A percentile compares a stretch with the other conserved stretches of the same genome.
phyloP scores from a whole-genome alignment of 1,140 invertebrate genomes.

The Ephestia elutella region DNA sequence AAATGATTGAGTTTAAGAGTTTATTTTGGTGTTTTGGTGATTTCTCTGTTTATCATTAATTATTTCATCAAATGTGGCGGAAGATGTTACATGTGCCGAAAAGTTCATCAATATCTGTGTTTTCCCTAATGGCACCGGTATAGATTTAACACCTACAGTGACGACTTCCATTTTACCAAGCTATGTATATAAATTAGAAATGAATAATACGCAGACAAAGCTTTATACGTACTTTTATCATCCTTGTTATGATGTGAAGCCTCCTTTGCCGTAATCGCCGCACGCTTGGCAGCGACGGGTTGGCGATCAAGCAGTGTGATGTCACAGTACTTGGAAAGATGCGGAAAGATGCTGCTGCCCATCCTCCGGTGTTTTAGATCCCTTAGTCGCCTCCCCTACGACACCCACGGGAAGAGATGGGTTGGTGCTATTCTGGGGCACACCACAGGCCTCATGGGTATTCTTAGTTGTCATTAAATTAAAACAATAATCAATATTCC shows the following conservation, averaged over 20 bases:
- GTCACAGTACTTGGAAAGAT: too few relatives aligned
- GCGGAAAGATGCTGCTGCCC: too few relatives aligned
- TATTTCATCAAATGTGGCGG: slow-evolving; percentile 18
- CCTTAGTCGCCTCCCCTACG: too few relatives aligned
- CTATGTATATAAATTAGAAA: slow-evolving; percentile 12
- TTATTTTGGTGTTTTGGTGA: slow-evolving; percentile 18
- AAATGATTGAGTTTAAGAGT: slow-evolving; percentile 11
- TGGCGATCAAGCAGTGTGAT: too few relatives aligned
- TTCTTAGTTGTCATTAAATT: too few relatives aligned
- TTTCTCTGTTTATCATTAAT: slow-evolving; percentile 15
- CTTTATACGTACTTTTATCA: slow-evolving; percentile 60
- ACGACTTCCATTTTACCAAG: slow-evolving; percentile 43
- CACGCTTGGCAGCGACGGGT: too few relatives aligned
- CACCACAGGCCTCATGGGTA: too few relatives aligned
- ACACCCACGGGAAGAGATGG: too few relatives aligned
- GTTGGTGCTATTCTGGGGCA: too few relatives aligned
- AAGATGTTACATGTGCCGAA: slow-evolving; percentile 51
- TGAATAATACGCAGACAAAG: slow-evolving; percentile 11
- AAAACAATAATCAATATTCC: neutral
- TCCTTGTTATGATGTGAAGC: slow-evolving; percentile 38
- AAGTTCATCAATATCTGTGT: slow-evolving; percentile 55
- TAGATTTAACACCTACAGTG: slow-evolving; percentile 49
- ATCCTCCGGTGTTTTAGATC: too few relatives aligned
- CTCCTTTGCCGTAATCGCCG: too few relatives aligned
- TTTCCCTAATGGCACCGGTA: slow-evolving; percentile 67